These are phyloP conservation scores for Eurosta solidaginis DNA, from an alignment of 1,140 invertebrate genomes.

Conservation along the genomic window DNA sequence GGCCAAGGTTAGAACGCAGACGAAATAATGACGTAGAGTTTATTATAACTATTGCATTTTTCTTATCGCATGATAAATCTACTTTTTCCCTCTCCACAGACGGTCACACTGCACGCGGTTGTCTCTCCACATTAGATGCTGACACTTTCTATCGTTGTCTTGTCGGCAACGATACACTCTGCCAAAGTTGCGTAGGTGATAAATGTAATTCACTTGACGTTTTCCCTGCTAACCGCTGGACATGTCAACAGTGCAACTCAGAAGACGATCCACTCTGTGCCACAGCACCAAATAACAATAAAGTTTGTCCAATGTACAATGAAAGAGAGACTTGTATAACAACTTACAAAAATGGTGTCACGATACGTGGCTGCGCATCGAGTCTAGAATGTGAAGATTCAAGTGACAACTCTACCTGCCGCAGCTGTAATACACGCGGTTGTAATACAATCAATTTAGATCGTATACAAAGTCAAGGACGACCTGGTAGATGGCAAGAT, in stretches of 20 bases:
- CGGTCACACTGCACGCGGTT: slow-evolving; percentile 45
- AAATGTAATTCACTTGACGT: slow-evolving; percentile 49
- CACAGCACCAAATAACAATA: slow-evolving; percentile 38
- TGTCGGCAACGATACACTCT: slow-evolving; percentile 37
- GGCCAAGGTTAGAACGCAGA: no score
- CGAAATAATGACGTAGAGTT: no score
- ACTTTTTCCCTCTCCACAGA: background rate
- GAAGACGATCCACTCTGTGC: slow-evolving; percentile 35
- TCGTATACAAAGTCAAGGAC: slow-evolving; percentile 38
- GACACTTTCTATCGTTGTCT: slow-evolving; percentile 45
- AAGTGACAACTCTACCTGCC: slow-evolving; percentile 42
- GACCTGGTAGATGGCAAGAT: slow-evolving; percentile 47
- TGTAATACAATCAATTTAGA: slow-evolving; percentile 52
- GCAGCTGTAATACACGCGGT: slow-evolving; percentile 37
- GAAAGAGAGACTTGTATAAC: slow-evolving; percentile 46
- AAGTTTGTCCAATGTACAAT: slow-evolving; percentile 46
- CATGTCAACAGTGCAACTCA: slow-evolving; percentile 49
- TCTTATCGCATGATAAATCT: no score
- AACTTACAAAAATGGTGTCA: slow-evolving; percentile 40
- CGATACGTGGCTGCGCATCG: slow-evolving; percentile 47
- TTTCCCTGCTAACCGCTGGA: slow-evolving; percentile 39
- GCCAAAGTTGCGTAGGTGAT: slow-evolving; percentile 41
- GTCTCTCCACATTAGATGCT: slow-evolving; percentile 38
- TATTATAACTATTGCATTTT: no score
- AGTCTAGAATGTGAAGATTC: slow-evolving; percentile 43